Evolutionary conservation across 92 coral and sea anemone genomes (phyloP).

Genomic region (Palythoa heliodiscus): DNA sequence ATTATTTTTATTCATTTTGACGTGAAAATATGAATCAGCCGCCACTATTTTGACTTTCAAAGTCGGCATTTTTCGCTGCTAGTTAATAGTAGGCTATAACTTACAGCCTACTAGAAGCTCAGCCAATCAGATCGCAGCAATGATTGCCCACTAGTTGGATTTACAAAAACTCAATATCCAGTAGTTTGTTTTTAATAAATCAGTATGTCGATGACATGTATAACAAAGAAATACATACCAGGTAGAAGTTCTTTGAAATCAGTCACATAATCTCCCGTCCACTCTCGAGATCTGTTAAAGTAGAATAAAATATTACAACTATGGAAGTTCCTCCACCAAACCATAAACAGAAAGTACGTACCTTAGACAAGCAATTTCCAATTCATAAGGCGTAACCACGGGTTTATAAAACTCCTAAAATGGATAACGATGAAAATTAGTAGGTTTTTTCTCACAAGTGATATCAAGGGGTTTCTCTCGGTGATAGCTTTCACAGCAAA

Average conservation of each 20-base stretch:
- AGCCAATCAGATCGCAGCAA: too few species aligned
- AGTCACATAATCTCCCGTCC: constrained; percentile 96
- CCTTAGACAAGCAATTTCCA: constrained; percentile 97
- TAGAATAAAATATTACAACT: constrained; percentile 1
- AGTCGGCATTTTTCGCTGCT: too few species aligned
- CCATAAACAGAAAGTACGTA: constrained; percentile 13
- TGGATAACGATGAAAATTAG: neutral
- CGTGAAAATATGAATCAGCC: too few species aligned
- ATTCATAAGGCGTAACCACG: constrained; percentile 92
- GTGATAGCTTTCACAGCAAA: neutral
- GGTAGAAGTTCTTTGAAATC: constrained; percentile 92
- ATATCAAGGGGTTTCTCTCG: neutral
- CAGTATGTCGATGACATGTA: too few species aligned
- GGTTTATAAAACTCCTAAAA: constrained; percentile 92
- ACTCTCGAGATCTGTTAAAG: constrained; percentile 75
- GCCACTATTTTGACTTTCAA: too few species aligned
- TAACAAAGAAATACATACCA: constrained; percentile 53
- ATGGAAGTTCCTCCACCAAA: neutral
- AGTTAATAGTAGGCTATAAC: too few species aligned
- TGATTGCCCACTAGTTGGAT: too few species aligned
- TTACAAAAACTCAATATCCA: too few species aligned
- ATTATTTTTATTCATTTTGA: too few species aligned
- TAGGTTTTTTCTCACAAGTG: neutral
- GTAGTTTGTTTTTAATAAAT: neutral
- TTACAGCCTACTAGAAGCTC: too few species aligned